Evolutionary conservation across 2,888 invertebrate genomes (phyloP).

Genomic region (Helobdella robusta): DNA sequence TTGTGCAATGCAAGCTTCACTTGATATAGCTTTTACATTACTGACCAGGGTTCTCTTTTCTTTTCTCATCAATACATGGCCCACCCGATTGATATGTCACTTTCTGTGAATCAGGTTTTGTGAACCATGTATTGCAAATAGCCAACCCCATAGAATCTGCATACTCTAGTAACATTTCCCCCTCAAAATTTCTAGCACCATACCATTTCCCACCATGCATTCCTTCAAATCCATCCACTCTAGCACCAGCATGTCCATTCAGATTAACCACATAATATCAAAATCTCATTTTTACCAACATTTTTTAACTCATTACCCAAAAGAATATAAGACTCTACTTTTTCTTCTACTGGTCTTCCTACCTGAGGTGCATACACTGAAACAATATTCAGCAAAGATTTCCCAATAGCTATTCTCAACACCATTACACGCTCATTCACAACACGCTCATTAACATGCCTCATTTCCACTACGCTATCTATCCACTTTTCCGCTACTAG

Average conservation of each 20-base stretch:
- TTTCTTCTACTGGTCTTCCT: background rate
- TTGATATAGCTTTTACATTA: background rate
- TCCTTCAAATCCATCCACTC: background rate
- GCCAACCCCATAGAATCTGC: background rate
- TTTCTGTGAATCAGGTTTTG: background rate
- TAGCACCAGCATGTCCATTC: background rate
- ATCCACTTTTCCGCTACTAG: constrained; percentile 1
- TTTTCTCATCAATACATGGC: background rate
- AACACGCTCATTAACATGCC: no score
- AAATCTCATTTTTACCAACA: background rate
- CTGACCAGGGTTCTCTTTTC: background rate
- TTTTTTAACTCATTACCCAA: background rate
- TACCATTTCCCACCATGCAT: background rate
- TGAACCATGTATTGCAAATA: background rate
- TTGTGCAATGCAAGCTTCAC: background rate
- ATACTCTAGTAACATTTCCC: background rate
- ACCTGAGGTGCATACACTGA: background rate
- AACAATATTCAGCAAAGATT: background rate
- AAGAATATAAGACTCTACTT: background rate
- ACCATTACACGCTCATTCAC: background rate
- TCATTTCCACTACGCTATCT: background rate
- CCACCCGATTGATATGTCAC: background rate
- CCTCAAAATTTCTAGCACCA: background rate
- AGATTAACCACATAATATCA: background rate
- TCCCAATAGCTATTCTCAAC: background rate